Evolutionary conservation across 2,797 vertebrate species (phyloP).

Genomic region (Nyctibius grandis): DNA sequence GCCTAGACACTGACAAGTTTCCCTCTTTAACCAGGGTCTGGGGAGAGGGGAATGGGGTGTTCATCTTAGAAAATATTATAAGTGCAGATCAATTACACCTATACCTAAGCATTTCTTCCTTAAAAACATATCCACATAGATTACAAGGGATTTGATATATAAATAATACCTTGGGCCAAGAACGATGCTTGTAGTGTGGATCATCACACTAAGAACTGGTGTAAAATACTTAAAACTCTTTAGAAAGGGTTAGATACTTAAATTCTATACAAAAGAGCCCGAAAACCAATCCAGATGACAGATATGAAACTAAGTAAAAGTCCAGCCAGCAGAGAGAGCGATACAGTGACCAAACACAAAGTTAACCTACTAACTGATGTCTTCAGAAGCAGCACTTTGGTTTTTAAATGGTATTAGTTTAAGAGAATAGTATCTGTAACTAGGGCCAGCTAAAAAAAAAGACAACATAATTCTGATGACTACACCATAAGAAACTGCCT

Average conservation of each 20-base stretch:
- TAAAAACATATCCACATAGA: not conserved
- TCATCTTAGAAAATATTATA: not conserved
- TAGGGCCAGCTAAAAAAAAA: not conserved
- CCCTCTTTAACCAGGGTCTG: not conserved
- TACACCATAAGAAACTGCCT: not conserved
- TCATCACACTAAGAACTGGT: not conserved
- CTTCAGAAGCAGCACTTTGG: not conserved
- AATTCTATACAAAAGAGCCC: not conserved
- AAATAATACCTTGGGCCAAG: not conserved
- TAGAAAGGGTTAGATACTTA: not conserved
- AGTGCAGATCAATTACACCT: not conserved
- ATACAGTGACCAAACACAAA: not conserved
- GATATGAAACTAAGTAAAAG: not conserved
- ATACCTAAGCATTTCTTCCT: not conserved
- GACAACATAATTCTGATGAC: not conserved
- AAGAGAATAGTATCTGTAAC: not conserved
- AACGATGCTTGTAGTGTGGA: not conserved
- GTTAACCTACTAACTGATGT: not conserved
- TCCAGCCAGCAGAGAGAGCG: not conserved
- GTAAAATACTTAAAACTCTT: not conserved
- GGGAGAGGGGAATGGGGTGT: not conserved
- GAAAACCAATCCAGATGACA: not conserved
- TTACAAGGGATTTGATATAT: not conserved
- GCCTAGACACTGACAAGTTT: not conserved
- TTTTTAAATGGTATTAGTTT: not conserved